These are phyloP conservation scores for Spialia ferax DNA, from an alignment of 2,888 invertebrate species.

Conservation along the genomic window DNA sequence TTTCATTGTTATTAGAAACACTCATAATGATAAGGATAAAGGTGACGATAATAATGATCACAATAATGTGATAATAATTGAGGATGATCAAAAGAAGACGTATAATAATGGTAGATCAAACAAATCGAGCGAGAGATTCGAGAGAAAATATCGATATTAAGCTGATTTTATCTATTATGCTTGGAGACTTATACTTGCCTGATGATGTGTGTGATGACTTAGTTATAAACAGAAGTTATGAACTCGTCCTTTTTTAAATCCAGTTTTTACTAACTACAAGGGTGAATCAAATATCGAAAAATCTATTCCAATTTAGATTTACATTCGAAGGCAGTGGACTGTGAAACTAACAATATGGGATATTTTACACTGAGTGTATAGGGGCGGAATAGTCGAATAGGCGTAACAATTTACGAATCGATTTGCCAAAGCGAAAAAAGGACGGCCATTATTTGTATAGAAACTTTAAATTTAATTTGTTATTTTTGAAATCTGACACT, in stretches of 20 bases:
- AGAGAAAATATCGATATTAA: too few relatives aligned
- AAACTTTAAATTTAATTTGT: not conserved
- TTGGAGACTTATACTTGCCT: too few relatives aligned
- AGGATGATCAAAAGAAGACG: too few relatives aligned
- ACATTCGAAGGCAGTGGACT: conserved; percentile 25
- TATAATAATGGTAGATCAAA: too few relatives aligned
- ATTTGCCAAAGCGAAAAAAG: not conserved
- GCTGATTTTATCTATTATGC: too few relatives aligned
- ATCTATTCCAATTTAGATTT: conserved; percentile 27
- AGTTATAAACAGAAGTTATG: too few relatives aligned
- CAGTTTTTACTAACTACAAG: conserved; percentile 6
- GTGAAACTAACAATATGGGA: conserved; percentile 32
- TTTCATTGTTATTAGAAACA: not conserved
- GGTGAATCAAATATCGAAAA: conserved; percentile 28
- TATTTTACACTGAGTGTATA: conserved; percentile 26
- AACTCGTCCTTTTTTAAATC: not conserved
- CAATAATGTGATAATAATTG: too few relatives aligned
- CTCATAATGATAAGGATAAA: too few relatives aligned
- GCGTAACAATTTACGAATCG: conserved; percentile 9
- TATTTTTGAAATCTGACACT: too few relatives aligned
- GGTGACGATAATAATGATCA: too few relatives aligned
- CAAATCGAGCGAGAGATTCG: too few relatives aligned
- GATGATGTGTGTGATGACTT: too few relatives aligned
- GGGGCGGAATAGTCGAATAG: not conserved
- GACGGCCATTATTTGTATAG: not conserved